A percentile compares a stretch with the other conserved stretches of the same genome.
These are phyloP conservation scores for Drosophila pseudoobscura DNA, from an alignment of 1,140 invertebrate species.

Conservation along the genomic window DNA sequence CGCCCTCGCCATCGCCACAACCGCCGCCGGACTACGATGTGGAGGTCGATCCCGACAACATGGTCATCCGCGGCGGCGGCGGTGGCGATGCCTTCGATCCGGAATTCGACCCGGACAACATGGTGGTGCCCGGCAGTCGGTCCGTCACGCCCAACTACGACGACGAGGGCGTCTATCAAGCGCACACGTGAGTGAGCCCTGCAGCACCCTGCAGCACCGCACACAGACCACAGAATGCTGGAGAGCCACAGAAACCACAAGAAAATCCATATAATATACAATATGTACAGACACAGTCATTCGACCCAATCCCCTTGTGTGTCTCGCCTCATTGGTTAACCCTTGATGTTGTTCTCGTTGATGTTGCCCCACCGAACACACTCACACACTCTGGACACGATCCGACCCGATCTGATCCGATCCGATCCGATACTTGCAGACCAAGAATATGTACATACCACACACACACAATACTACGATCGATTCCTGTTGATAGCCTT, in stretches of 20 bases:
- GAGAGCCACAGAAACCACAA: constrained; percentile 47
- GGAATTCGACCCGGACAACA: constrained; percentile 79
- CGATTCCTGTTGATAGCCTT: constrained; percentile 43
- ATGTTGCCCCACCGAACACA: constrained; percentile 24
- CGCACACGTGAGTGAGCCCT: constrained; percentile 80
- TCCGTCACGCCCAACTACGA: constrained; percentile 74
- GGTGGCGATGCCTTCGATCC: constrained; percentile 65
- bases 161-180: constrained; percentile 75
- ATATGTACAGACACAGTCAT: constrained; percentile 77
- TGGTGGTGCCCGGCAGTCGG: constrained; percentile 79
- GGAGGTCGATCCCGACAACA: constrained; percentile 80
- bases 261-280: constrained; percentile 11
- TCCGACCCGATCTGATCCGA: constrained; percentile 13
- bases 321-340: constrained; percentile 56
- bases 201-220: constrained; percentile 12
- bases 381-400: constrained; percentile 21
- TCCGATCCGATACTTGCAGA: constrained; percentile 56
- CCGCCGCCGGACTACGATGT: constrained; percentile 77
- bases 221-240: constrained; percentile 36
- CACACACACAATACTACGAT: constrained; percentile 23
- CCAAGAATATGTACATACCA: constrained; percentile 71
- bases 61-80: constrained; percentile 72
- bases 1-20: constrained; percentile 75
- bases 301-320: constrained; percentile 33
- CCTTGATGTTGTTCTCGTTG: constrained; percentile 65